A percentile compares a stretch with the other conserved stretches of the same genome.
phyloP scores from a whole-genome alignment of 2,113 vertebrate genomes.

The Tapirus terrestris region DNA sequence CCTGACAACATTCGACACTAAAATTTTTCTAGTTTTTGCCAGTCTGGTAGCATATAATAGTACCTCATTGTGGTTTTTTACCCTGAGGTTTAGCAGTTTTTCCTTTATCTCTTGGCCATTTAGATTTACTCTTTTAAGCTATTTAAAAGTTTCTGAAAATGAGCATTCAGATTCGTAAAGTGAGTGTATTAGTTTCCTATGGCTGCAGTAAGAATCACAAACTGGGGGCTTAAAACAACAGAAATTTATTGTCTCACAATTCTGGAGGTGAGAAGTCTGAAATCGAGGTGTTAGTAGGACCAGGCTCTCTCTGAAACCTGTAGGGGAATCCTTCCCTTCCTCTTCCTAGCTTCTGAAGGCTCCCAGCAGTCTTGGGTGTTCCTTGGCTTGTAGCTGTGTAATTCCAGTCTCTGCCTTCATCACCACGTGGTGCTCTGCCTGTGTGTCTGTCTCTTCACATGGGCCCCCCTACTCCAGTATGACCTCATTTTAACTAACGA shows the following conservation, averaged over 20 bases:
- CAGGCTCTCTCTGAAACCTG: not conserved
- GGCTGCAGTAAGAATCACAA: not conserved
- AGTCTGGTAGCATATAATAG: not conserved
- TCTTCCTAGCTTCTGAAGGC: not conserved
- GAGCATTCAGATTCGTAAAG: not conserved
- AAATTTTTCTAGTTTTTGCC: not conserved
- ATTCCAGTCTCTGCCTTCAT: not conserved
- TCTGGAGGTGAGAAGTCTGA: not conserved
- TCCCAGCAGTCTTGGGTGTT: not conserved
- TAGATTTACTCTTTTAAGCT: not conserved
- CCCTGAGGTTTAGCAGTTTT: not conserved
- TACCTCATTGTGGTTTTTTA: not conserved
- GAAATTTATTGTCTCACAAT: not conserved
- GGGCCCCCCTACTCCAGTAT: not conserved
- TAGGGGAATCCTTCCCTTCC: not conserved
- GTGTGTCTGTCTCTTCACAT: not conserved
- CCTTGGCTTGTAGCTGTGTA: not conserved
- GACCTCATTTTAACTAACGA: not conserved
- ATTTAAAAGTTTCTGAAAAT: constrained; percentile 1
- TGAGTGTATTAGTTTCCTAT: not conserved
- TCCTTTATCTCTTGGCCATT: not conserved
- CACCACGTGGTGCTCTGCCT: not conserved
- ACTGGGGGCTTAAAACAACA: not conserved
- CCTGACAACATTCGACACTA: no score
- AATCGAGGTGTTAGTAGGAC: not conserved